These are phyloP conservation scores for Cabera pusaria DNA, from an alignment of 2,888 invertebrate species.

Conservation along the genomic window DNA sequence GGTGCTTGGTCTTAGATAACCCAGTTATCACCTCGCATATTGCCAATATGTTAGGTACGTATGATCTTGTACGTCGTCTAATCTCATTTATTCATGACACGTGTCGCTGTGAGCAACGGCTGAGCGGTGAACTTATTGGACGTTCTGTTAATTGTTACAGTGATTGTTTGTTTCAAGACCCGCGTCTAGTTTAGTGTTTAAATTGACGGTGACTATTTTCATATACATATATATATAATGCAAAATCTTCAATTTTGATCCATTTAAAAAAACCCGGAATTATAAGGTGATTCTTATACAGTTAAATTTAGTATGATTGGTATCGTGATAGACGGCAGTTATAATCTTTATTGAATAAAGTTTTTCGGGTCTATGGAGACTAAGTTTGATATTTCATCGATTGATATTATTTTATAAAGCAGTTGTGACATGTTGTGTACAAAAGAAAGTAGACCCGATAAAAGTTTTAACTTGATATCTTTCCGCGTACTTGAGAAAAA, in stretches of 20 bases:
- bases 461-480: no score
- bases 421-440: no score
- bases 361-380: no score
- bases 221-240: no score
- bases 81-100: slow-evolving; percentile 13
- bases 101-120: not conserved
- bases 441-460: no score
- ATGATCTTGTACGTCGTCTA: slow-evolving; percentile 11
- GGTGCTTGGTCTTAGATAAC: slow-evolving; percentile 21
- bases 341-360: no score
- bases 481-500: no score
- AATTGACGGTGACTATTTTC: slow-evolving; percentile 9
- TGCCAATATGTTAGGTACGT: slow-evolving; percentile 5
- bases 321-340: no score
- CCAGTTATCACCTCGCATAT: slow-evolving; percentile 21
- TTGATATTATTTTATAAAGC: no score
- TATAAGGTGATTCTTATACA: slow-evolving; percentile 2
- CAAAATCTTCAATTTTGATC: slow-evolving; percentile 11
- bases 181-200: slow-evolving; percentile 1
- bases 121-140: not conserved
- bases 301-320: no score
- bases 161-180: slow-evolving; percentile 6
- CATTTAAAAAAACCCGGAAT: slow-evolving; percentile 11
- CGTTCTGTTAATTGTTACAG: slow-evolving; percentile 2
- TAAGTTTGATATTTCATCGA: no score